Evolutionary conservation across 2,113 vertebrate species (phyloP), one percentile per base, ranked within the genome.

Genomic region (Desmodus rotundus): DNA sequence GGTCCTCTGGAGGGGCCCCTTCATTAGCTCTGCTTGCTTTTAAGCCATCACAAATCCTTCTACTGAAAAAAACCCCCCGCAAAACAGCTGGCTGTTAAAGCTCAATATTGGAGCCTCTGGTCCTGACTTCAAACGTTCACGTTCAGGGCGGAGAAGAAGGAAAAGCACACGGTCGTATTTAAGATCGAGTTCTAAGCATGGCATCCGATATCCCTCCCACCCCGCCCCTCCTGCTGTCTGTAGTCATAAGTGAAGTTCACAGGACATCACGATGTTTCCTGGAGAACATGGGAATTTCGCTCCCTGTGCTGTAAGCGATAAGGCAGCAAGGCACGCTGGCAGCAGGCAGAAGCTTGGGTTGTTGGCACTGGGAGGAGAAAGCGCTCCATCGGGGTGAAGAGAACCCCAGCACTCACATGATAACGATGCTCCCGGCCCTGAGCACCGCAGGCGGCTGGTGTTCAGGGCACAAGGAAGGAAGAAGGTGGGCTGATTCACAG

Each of bases 351-450:
- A 31, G 8, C 7, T 16, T 2, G 13, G 56, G 7, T 33, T 11
- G 19, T 33, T 45, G 54, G 24, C 43, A 83, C 17, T 3, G 10
- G 45, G 7, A 54, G 13, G 0, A 76, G 36, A 63, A 31, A 76
- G n/a, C 9, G 20, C 54, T 28, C 10, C 11, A 5, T 3, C 14
- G 16, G 26, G 3, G 8, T 54, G 63, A 74, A 65, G 13, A 38
- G 70, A 74, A 65, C 16, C 0, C 4, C 58, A 70, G 28, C 10
- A 15, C 26, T 63, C 19, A 13, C 54, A 38, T 33, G 20, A 22
- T 9, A 3, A 7, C 2, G 43, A 5, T 63, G 31, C 7, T 16
- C 3, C 17, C 5, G 16, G 47, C 33, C 16, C 38, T 0, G 5
- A 36, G 33, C 0, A 13, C 2, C 24, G 36, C 56, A 16, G 41